These are phyloP conservation scores for Rhingia rostrata DNA, from an alignment of 2,888 invertebrate genomes.

Conservation along the genomic window DNA sequence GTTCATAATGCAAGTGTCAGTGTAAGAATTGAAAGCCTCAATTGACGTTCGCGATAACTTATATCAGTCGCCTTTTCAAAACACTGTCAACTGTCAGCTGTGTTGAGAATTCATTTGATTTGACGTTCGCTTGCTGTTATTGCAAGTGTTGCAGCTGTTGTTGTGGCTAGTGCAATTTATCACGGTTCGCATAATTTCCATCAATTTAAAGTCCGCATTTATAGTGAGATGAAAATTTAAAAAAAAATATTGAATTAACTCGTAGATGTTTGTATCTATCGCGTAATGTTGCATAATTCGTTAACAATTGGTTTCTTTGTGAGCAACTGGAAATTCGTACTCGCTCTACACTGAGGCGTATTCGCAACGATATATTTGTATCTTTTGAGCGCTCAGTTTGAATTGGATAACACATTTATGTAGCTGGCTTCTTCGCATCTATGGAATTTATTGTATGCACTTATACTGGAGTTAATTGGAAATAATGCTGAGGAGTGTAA, in stretches of 20 bases:
- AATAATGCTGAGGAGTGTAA: slow-evolving; percentile 48
- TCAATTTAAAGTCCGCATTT: slow-evolving; percentile 31
- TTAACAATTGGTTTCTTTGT: slow-evolving; percentile 42
- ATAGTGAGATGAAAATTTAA: background rate
- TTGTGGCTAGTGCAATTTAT: slow-evolving; percentile 26
- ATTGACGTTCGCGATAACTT: slow-evolving; percentile 2
- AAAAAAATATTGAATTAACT: background rate
- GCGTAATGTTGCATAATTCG: slow-evolving; percentile 42
- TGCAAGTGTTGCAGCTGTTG: slow-evolving; percentile 14
- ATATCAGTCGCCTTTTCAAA: background rate
- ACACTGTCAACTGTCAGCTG: background rate
- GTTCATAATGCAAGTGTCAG: slow-evolving; percentile 1
- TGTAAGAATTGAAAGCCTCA: slow-evolving; percentile 7
- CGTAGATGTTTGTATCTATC: background rate
- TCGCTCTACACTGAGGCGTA: slow-evolving; percentile 20
- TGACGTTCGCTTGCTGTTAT: slow-evolving; percentile 14
- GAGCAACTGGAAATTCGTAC: background rate
- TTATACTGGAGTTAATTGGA: slow-evolving; percentile 43
- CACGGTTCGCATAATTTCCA: slow-evolving; percentile 35
- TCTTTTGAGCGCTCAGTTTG: slow-evolving; percentile 20
- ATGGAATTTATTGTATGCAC: slow-evolving; percentile 47
- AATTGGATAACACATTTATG: slow-evolving; percentile 42
- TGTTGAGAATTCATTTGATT: slow-evolving; percentile 41
- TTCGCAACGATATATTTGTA: slow-evolving; percentile 30
- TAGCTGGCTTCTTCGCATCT: slow-evolving; percentile 41